A percentile compares a stretch with the other conserved stretches of the same genome.
These are phyloP conservation scores for Thalpophila matura DNA, from an alignment of 2,888 invertebrate genomes.

Conservation along the genomic window DNA sequence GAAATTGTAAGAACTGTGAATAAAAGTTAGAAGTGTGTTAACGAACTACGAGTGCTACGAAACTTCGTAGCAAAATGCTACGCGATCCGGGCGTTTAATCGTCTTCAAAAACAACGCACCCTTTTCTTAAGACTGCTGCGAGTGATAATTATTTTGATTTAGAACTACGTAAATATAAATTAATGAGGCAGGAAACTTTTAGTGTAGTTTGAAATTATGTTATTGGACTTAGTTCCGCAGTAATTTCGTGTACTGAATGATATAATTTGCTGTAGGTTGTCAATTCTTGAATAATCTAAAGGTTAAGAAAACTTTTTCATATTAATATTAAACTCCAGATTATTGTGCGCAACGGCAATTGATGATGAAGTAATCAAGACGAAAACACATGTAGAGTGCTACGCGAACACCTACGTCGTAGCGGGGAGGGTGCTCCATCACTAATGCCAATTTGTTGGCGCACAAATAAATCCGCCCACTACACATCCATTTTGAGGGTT, in stretches of 20 bases:
- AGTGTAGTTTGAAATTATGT: neutral
- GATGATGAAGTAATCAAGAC: too few species aligned
- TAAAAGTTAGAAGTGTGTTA: neutral
- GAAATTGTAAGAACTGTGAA: neutral
- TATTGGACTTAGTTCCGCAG: too few species aligned
- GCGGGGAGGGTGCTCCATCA: neutral
- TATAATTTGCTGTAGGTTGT: neutral
- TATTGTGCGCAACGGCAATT: too few species aligned
- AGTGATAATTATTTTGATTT: neutral
- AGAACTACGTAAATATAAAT: neutral
- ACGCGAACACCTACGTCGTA: neutral
- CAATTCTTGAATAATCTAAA: neutral
- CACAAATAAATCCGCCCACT: neutral
- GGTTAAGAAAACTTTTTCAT: neutral
- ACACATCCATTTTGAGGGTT: neutral
- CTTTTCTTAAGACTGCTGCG: neutral
- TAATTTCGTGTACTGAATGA: neutral
- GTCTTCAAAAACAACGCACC: neutral
- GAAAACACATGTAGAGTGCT: too few species aligned
- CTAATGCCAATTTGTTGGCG: neutral
- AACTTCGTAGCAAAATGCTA: slow-evolving; percentile 1
- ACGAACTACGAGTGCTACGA: slow-evolving; percentile 2
- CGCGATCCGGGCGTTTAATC: neutral
- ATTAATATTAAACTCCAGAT: too few species aligned
- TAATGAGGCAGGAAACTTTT: neutral